phyloP scores from a whole-genome alignment of 2,797 vertebrate species.

The Muscicapa comitata region DNA sequence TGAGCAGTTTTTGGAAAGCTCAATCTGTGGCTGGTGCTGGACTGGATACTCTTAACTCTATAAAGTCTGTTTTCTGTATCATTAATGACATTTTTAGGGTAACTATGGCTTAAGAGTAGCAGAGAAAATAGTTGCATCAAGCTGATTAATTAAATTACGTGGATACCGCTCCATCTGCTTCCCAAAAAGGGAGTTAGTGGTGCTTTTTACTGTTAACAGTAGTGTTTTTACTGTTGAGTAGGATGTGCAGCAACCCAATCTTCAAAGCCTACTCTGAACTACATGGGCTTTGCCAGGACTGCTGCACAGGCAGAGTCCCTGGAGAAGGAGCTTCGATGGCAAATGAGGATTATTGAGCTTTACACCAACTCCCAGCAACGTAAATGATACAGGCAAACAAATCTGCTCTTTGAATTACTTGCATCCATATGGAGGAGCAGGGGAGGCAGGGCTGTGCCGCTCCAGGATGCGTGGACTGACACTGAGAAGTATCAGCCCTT shows the following conservation, averaged over 20 bases:
- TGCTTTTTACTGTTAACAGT: not conserved
- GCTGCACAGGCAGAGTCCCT: not conserved
- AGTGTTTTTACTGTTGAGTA: not conserved
- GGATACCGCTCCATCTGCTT: not conserved
- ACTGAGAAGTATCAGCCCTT: not conserved
- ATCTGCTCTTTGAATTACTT: not conserved
- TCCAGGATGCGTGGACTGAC: not conserved
- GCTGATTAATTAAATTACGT: not conserved
- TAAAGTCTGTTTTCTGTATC: not conserved
- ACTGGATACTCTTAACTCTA: not conserved
- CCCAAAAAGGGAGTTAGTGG: not conserved
- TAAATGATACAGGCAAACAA: constrained; percentile 27
- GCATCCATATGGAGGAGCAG: constrained; percentile 12
- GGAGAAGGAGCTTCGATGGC: not conserved
- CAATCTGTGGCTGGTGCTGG: not conserved
- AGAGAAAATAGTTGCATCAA: not conserved
- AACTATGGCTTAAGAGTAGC: not conserved
- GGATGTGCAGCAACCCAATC: not conserved
- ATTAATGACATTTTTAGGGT: not conserved
- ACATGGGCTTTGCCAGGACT: not conserved
- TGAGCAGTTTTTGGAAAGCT: not conserved
- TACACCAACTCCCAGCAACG: not conserved
- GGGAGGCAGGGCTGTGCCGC: constrained; percentile 9
- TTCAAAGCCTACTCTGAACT: not conserved
- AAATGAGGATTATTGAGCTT: constrained; percentile 34